Conservation (phyloP, 1,140 invertebrate species). For the Panulirus ornatus region DNA sequence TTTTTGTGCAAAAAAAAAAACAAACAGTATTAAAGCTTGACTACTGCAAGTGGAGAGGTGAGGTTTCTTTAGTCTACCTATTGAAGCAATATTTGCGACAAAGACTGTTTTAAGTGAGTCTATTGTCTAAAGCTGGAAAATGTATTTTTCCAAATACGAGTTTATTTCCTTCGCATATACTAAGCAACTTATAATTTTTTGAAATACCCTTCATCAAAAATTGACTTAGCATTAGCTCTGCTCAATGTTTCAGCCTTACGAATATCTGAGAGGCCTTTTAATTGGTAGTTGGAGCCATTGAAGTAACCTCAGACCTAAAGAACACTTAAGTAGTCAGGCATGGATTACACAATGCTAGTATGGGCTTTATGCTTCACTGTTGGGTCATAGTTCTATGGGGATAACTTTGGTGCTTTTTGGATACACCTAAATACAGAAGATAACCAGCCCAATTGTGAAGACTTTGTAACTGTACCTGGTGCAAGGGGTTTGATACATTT, state of each 20-base stretch:
- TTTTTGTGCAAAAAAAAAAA: too few relatives aligned
- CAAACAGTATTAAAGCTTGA: too few relatives aligned
- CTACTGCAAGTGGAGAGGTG: not conserved
- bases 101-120: not conserved
- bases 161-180: not conserved
- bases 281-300: not conserved
- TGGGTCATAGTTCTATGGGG: not conserved
- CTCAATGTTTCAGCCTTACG: not conserved
- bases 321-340: not conserved
- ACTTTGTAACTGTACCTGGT: not conserved
- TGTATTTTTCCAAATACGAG: not conserved
- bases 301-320: not conserved
- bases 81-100: not conserved
- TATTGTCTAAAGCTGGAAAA: not conserved
- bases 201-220: not conserved
- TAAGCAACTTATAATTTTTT: not conserved
- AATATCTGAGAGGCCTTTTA: not conserved
- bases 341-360: not conserved
- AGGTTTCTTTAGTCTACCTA: not conserved
- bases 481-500: not conserved
- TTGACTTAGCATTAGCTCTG: not conserved
- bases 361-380: not conserved
- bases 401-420: slow-evolving; percentile 30
- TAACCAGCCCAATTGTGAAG: slow-evolving; percentile 2
- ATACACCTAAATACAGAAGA: slow-evolving; percentile 5